These are phyloP conservation scores for Cettia cetti DNA, from an alignment of 2,113 vertebrate species.

Conservation along the genomic window DNA sequence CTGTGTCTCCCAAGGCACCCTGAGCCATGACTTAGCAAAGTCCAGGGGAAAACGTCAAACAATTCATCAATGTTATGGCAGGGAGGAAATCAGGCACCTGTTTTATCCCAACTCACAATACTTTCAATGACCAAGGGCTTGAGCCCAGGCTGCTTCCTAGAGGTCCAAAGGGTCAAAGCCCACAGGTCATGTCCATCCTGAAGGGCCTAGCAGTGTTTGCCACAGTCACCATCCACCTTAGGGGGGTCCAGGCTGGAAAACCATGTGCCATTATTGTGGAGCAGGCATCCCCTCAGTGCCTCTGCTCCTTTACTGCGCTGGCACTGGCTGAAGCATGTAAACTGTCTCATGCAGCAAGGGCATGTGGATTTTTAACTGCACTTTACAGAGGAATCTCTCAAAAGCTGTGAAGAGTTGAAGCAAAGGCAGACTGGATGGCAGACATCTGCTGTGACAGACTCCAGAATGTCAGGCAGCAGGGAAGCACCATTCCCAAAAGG, in stretches of 20 bases:
- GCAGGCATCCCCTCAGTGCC: neutral
- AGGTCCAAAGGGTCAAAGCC: neutral
- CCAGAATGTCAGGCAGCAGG: neutral
- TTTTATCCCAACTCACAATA: neutral
- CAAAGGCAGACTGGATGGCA: neutral
- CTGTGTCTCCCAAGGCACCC: neutral
- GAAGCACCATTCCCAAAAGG: neutral
- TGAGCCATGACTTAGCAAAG: neutral
- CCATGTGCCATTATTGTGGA: neutral
- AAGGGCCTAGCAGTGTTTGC: neutral
- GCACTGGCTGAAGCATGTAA: no score
- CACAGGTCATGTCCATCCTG: neutral
- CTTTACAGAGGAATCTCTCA: neutral
- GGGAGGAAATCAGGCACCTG: neutral
- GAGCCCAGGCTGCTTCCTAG: neutral
- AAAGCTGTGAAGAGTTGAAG: neutral
- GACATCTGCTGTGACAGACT: neutral
- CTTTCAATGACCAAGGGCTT: neutral
- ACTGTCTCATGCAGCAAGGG: neutral
- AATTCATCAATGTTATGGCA: no score
- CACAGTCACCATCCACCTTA: neutral
- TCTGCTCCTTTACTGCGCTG: neutral
- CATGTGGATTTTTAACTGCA: neutral
- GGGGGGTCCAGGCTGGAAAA: neutral
- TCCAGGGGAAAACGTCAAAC: fast-evolving